A percentile compares a stretch with the other conserved stretches of the same genome.
Evolutionary conservation across 1,140 invertebrate genomes (phyloP).

Genomic region (Ips typographus): DNA sequence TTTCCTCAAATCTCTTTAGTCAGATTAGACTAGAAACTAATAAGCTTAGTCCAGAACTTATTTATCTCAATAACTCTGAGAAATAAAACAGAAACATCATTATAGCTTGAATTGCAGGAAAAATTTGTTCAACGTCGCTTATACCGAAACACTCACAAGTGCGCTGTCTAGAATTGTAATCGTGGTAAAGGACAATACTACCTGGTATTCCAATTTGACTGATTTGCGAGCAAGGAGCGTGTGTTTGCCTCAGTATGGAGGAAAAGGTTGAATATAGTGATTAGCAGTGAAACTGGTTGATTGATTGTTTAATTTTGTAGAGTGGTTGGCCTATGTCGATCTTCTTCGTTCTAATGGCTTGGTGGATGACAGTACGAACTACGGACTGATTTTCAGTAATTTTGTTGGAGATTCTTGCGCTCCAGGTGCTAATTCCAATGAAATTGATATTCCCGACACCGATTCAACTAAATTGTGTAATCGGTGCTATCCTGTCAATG

Average conservation of each 20-base stretch:
- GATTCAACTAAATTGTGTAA: constrained; percentile 46
- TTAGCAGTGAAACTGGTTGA: constrained; percentile 2
- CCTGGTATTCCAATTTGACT: constrained; percentile 56
- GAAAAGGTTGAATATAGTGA: constrained; percentile 54
- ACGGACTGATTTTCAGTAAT: constrained; percentile 56
- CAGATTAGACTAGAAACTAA: no score
- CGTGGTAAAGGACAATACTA: constrained; percentile 56
- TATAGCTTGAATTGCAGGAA: constrained; percentile 34
- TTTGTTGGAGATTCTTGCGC: constrained; percentile 62
- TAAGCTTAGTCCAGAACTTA: no score
- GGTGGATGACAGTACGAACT: constrained; percentile 60
- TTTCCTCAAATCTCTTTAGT: no score
- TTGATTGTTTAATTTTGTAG: constrained; percentile 44
- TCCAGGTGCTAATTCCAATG: constrained; percentile 57
- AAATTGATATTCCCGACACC: constrained; percentile 36
- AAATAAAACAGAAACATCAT: no score
- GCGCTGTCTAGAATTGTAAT: constrained; percentile 58
- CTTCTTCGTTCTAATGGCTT: constrained; percentile 47
- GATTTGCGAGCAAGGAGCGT: constrained; percentile 56
- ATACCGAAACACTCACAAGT: constrained; percentile 55
- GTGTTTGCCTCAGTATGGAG: constrained; percentile 67
- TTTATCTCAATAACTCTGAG: no score
- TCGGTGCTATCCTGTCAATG: constrained; percentile 46
- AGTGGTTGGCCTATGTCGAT: constrained; percentile 63
- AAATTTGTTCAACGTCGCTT: constrained; percentile 57